Evolutionary conservation across 2,113 vertebrate species (phyloP).

Genomic region (Antechinus flavipes): DNA sequence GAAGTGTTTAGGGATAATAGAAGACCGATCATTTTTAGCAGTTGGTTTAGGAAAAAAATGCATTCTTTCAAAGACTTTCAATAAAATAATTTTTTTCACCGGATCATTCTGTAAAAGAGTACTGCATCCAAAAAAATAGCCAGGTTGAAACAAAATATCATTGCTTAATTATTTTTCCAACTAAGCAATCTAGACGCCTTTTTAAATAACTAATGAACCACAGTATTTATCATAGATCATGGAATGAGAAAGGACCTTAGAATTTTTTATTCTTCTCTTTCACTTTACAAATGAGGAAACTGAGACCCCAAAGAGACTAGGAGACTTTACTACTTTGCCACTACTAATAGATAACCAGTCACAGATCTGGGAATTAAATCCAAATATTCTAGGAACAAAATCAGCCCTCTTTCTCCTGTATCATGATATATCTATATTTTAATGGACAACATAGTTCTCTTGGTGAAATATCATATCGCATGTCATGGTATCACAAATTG

Average conservation of each 20-base stretch:
- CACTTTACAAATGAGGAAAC: not conserved
- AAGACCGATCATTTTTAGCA: conserved; percentile 6
- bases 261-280: not conserved
- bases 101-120: conserved; percentile 35
- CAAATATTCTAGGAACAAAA: not conserved
- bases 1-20: not conserved
- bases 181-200: not conserved
- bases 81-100: conserved; percentile 16
- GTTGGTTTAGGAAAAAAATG: not conserved
- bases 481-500: too few species aligned
- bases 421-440: not conserved
- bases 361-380: not conserved
- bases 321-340: not conserved
- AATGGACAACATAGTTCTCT: not conserved
- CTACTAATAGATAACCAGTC: not conserved
- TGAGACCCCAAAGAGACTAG: not conserved
- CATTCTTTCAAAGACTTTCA: conserved; percentile 49
- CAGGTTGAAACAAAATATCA: not conserved
- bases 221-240: not conserved
- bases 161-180: conserved; percentile 22
- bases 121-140: conserved; percentile 8
- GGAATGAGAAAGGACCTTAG: not conserved
- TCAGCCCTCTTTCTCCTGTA: too few species aligned
- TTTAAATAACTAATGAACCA: conserved; percentile 5
- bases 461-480: not conserved